Conservation (phyloP, 1,140 invertebrate species). For the Leptinotarsa defecta region DNA sequence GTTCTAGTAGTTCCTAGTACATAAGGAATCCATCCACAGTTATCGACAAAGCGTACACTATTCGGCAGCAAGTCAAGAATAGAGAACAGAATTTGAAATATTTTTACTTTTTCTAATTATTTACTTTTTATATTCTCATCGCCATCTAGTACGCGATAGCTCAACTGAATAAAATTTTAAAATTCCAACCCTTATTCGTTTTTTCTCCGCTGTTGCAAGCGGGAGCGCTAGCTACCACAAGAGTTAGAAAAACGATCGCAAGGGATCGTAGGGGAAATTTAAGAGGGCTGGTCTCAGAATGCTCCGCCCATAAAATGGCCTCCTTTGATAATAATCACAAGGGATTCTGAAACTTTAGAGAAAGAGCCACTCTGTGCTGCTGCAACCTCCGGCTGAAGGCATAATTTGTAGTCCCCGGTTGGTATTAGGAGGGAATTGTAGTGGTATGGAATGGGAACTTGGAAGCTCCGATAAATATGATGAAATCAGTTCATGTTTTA, state of each 20-base stretch:
- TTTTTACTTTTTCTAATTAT: constrained; percentile 5
- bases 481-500: too few species aligned
- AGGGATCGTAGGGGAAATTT: constrained; percentile 28
- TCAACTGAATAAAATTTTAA: constrained; percentile 39
- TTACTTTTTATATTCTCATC: constrained; percentile 28
- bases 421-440: neutral
- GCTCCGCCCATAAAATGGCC: constrained; percentile 54
- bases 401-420: constrained; percentile 15
- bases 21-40: neutral
- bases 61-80: neutral
- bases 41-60: neutral
- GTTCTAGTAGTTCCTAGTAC: neutral
- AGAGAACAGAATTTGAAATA: neutral
- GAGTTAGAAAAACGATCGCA: constrained; percentile 40
- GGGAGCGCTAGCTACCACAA: constrained; percentile 47
- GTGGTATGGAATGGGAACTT: neutral
- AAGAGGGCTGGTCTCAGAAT: constrained; percentile 16
- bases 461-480: neutral
- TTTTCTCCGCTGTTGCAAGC: constrained; percentile 42
- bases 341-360: constrained; percentile 42
- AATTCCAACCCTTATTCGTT: constrained; percentile 41
- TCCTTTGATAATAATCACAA: constrained; percentile 51
- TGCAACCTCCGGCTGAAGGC: constrained; percentile 7
- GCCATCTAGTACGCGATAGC: constrained; percentile 44
- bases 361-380: constrained; percentile 22